These are phyloP conservation scores for Noctilio leporinus DNA, from an alignment of 2,113 vertebrate genomes.

Conservation along the genomic window DNA sequence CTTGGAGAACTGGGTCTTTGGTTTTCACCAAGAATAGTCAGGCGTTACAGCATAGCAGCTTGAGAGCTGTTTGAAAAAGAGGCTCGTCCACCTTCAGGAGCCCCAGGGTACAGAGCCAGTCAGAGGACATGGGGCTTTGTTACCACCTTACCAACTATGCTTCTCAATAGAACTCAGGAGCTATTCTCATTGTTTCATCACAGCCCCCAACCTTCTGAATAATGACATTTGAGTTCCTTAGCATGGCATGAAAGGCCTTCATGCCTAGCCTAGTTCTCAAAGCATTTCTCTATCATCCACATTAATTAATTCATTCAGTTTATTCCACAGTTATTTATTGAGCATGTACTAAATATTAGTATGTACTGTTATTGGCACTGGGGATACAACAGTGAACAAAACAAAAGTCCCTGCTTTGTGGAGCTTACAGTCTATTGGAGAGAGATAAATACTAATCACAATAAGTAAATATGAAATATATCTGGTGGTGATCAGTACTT, in stretches of 20 bases:
- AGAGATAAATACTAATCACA: constrained; percentile 49
- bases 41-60: neutral
- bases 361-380: constrained; percentile 46
- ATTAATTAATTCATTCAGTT: constrained; percentile 32
- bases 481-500: constrained; percentile 23
- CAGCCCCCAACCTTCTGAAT: neutral
- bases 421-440: constrained; percentile 54
- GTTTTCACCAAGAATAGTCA: neutral
- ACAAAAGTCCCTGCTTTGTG: constrained; percentile 56
- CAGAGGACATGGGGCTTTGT: neutral
- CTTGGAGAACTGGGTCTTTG: neutral
- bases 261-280: neutral
- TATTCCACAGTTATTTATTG: constrained; percentile 68
- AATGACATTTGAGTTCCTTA: neutral
- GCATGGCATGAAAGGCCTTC: neutral
- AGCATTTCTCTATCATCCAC: neutral
- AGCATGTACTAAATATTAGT: constrained; percentile 42
- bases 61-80: neutral
- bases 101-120: neutral
- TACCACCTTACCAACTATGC: neutral
- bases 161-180: neutral
- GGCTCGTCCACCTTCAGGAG: neutral
- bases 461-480: constrained; percentile 40
- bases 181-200: neutral
- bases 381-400: constrained; percentile 49